A percentile compares a stretch with the other conserved stretches of the same genome.
Conservation (phyloP, 2,797 vertebrate genomes). For the Allobates femoralis region DNA sequence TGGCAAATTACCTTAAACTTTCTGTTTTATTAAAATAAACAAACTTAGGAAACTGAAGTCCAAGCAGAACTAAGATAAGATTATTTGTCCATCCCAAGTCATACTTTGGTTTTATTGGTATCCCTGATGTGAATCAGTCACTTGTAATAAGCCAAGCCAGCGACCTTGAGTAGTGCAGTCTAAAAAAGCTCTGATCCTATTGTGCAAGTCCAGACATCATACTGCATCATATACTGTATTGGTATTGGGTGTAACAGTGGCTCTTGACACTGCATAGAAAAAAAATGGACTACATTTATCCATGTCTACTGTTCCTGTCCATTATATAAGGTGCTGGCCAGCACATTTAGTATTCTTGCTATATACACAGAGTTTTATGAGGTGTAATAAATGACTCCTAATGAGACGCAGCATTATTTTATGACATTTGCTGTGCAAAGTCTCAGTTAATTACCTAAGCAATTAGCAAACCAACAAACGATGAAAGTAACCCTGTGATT, state of each 20-base stretch:
- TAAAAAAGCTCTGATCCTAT: slow-evolving; percentile 36
- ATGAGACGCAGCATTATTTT: slow-evolving; percentile 73
- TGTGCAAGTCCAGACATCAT: slow-evolving; percentile 9
- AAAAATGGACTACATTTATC: background rate
- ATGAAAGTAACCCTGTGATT: slow-evolving; percentile 62
- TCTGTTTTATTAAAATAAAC: background rate
- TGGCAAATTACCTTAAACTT: background rate
- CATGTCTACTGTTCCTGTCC: slow-evolving; percentile 13
- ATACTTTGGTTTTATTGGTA: slow-evolving; percentile 13
- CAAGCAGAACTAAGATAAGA: background rate
- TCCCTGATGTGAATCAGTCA: background rate
- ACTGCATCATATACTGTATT: background rate
- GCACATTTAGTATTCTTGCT: slow-evolving; percentile 39
- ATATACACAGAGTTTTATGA: slow-evolving; percentile 67
- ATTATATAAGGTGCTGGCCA: slow-evolving; percentile 46
- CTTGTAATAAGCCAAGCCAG: slow-evolving; percentile 10
- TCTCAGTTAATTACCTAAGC: slow-evolving; percentile 70
- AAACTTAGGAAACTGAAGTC: background rate
- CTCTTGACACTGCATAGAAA: background rate
- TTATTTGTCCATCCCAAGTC: slow-evolving; percentile 25
- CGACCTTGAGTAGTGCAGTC: slow-evolving; percentile 7
- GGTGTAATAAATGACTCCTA: slow-evolving; percentile 70
- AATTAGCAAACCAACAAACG: slow-evolving; percentile 67
- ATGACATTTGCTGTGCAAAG: slow-evolving; percentile 70
- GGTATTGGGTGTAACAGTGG: no score